Evolutionary conservation across 2,113 vertebrate species (phyloP).

Genomic region (Malurus melanocephalus): DNA sequence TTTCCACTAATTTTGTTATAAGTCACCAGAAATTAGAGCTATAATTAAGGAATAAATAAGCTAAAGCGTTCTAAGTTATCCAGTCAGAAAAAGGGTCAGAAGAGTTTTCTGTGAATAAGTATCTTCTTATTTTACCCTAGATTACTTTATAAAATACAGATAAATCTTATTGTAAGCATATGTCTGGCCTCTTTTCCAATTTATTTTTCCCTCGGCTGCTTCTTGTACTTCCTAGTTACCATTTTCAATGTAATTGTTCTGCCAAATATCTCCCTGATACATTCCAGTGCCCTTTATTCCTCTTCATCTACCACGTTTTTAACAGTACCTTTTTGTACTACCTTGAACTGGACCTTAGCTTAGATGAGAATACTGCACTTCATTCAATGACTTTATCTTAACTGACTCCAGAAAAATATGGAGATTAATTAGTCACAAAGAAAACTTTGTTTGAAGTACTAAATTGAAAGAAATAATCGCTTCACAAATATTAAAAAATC

Average conservation of each 20-base stretch:
- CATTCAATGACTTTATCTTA: neutral
- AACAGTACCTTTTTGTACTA: neutral
- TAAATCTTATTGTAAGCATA: neutral
- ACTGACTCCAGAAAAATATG: neutral
- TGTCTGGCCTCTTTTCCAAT: neutral
- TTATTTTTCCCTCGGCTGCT: neutral
- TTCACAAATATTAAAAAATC: neutral
- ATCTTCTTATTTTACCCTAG: neutral
- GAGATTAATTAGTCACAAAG: neutral
- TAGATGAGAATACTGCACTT: neutral
- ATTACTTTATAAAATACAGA: neutral
- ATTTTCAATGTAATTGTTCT: neutral
- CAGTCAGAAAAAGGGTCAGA: neutral
- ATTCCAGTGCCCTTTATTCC: neutral
- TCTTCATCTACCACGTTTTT: neutral
- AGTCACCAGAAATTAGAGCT: neutral
- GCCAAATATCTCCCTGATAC: neutral
- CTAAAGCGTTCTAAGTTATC: neutral
- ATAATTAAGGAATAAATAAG: neutral
- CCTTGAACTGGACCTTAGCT: neutral
- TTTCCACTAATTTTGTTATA: neutral
- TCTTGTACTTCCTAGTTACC: neutral
- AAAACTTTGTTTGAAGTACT: neutral
- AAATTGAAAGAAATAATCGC: neutral
- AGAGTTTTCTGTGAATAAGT: neutral